Evolutionary conservation across 2,888 invertebrate genomes (phyloP).

Genomic region (Lissocephala sabroskyi): DNA sequence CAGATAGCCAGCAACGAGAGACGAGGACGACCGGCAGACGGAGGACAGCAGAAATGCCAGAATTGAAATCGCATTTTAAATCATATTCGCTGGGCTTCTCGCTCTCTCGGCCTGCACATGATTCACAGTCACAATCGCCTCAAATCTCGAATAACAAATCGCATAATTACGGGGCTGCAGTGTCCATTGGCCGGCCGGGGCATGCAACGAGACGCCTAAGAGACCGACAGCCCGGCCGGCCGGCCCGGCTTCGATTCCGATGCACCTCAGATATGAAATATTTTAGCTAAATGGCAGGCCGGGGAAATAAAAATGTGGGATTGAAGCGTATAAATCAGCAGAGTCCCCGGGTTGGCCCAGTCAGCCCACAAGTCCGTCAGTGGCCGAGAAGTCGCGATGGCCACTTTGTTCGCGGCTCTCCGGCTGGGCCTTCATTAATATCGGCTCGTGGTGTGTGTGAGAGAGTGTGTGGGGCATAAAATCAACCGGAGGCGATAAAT

Average conservation of each 20-base stretch:
- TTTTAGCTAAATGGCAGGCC: slow-evolving; percentile 68
- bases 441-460: slow-evolving; percentile 17
- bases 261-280: slow-evolving; percentile 64
- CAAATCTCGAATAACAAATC: slow-evolving; percentile 71
- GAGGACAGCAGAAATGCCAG: slow-evolving; percentile 66
- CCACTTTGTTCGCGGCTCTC: too few species aligned
- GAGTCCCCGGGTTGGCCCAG: slow-evolving; percentile 11
- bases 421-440: slow-evolving; percentile 45
- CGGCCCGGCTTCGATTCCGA: slow-evolving; percentile 27
- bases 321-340: slow-evolving; percentile 71
- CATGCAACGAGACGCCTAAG: slow-evolving; percentile 9
- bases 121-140: slow-evolving; percentile 70
- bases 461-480: slow-evolving; percentile 39
- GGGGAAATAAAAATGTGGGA: slow-evolving; percentile 68
- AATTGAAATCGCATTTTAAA: slow-evolving; percentile 71
- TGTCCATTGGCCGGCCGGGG: slow-evolving; percentile 32
- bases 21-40: slow-evolving; percentile 29
- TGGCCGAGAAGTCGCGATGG: neutral
- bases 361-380: slow-evolving; percentile 22
- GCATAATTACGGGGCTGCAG: slow-evolving; percentile 67
- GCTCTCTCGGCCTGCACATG: slow-evolving; percentile 34
- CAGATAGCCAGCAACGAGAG: slow-evolving; percentile 9
- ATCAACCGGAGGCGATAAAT: slow-evolving; percentile 61
- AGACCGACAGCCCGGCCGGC: slow-evolving; percentile 24
- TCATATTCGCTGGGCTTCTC: slow-evolving; percentile 44